Evolutionary conservation across 2,113 vertebrate species (phyloP).

Genomic region (Grantiella picta): DNA sequence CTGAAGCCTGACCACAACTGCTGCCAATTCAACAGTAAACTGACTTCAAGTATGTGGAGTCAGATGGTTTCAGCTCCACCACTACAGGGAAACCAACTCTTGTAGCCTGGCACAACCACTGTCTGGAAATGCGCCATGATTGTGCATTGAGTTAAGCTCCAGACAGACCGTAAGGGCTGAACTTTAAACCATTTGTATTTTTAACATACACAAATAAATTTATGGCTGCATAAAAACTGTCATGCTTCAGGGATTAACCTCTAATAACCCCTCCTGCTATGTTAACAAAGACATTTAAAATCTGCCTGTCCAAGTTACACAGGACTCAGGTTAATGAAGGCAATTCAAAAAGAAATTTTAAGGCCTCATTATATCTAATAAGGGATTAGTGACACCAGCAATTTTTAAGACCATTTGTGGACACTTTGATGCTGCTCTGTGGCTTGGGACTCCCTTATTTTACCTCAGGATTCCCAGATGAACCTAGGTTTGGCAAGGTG

Average conservation of each 20-base stretch:
- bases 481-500: background rate
- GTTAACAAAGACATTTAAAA: slow-evolving; percentile 62
- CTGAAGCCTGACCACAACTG: background rate
- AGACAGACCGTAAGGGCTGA: slow-evolving; percentile 38
- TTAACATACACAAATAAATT: slow-evolving; percentile 57
- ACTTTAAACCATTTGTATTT: slow-evolving; percentile 59
- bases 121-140: slow-evolving; percentile 15
- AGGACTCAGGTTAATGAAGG: slow-evolving; percentile 48
- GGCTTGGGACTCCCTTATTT: background rate
- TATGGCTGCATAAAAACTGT: slow-evolving; percentile 48
- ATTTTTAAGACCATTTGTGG: slow-evolving; percentile 44
- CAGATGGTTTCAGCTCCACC: slow-evolving; percentile 37
- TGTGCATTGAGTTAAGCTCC: slow-evolving; percentile 51
- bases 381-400: slow-evolving; percentile 60
- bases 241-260: slow-evolving; percentile 64
- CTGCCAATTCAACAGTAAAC: slow-evolving; percentile 41
- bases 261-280: slow-evolving; percentile 46
- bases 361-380: slow-evolving; percentile 64
- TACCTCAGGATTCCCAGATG: background rate
- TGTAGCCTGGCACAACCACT: slow-evolving; percentile 36
- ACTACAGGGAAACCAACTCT: slow-evolving; percentile 16
- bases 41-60: background rate
- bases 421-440: slow-evolving; percentile 40
- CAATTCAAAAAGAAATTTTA: slow-evolving; percentile 54
- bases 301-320: slow-evolving; percentile 47